These are phyloP conservation scores for Choloepus didactylus DNA, from an alignment of 2,797 vertebrate species.

Conservation along the genomic window DNA sequence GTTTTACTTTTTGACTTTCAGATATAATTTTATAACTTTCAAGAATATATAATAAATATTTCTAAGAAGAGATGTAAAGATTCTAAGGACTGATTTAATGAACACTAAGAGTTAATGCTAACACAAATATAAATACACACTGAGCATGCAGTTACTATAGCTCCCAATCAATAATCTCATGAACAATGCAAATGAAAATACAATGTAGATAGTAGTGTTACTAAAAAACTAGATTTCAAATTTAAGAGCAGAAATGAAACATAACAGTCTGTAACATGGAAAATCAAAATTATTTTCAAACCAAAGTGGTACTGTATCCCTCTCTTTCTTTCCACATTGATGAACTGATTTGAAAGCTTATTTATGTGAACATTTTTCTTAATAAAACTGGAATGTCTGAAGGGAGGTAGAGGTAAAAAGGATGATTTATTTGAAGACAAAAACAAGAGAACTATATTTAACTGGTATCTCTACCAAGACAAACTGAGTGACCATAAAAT, in stretches of 20 bases:
- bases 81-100: neutral
- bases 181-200: slow-evolving; percentile 49
- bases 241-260: slow-evolving; percentile 57
- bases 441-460: slow-evolving; percentile 20
- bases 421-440: neutral
- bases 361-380: neutral
- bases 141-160: slow-evolving; percentile 39
- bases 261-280: neutral
- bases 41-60: neutral
- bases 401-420: slow-evolving; percentile 15
- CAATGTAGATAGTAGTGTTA: neutral
- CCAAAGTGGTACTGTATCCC: neutral
- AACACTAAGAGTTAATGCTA: slow-evolving; percentile 39
- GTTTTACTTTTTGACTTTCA: slow-evolving; percentile 29
- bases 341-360: neutral
- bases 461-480: slow-evolving; percentile 1
- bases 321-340: neutral
- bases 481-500: slow-evolving; percentile 46
- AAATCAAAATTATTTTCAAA: slow-evolving; percentile 51
- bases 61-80: slow-evolving; percentile 35
- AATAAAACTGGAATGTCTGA: neutral
- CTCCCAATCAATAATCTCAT: neutral
- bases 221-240: slow-evolving; percentile 54
- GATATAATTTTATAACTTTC: slow-evolving; percentile 33
- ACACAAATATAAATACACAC: neutral